Evolutionary conservation across 1,140 invertebrate genomes (phyloP).

Genomic region (Arion vulgaris): DNA sequence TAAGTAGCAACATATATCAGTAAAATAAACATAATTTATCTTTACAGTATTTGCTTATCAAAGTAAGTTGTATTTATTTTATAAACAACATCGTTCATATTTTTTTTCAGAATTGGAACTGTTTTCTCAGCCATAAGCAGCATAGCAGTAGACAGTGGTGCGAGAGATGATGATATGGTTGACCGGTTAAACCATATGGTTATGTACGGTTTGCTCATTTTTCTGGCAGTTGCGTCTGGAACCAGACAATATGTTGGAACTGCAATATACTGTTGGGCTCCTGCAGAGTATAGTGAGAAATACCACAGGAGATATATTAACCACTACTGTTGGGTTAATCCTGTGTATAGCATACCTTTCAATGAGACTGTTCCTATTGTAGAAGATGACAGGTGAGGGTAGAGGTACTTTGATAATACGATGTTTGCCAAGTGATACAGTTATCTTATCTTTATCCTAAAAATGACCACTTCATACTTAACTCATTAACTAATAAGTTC

Average conservation of each 20-base stretch:
- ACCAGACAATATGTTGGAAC: slow-evolving; percentile 29
- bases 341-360: slow-evolving; percentile 28
- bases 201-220: slow-evolving; percentile 13
- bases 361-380: neutral
- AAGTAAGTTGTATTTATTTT: too few relatives aligned
- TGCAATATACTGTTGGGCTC: slow-evolving; percentile 31
- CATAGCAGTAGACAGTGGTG: neutral
- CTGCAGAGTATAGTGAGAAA: slow-evolving; percentile 22
- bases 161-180: slow-evolving; percentile 21
- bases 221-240: slow-evolving; percentile 3
- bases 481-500: too few relatives aligned
- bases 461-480: too few relatives aligned
- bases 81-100: neutral
- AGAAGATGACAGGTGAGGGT: slow-evolving; percentile 20
- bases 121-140: neutral
- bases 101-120: neutral
- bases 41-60: too few relatives aligned
- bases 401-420: too few relatives aligned
- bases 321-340: slow-evolving; percentile 36
- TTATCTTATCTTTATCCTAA: too few relatives aligned
- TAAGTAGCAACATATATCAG: too few relatives aligned
- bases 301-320: slow-evolving; percentile 23
- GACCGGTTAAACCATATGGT: slow-evolving; percentile 32
- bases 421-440: too few relatives aligned
- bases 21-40: too few relatives aligned